Conservation (phyloP, 2,888 invertebrate genomes). For the Lucinisca nassula region DNA sequence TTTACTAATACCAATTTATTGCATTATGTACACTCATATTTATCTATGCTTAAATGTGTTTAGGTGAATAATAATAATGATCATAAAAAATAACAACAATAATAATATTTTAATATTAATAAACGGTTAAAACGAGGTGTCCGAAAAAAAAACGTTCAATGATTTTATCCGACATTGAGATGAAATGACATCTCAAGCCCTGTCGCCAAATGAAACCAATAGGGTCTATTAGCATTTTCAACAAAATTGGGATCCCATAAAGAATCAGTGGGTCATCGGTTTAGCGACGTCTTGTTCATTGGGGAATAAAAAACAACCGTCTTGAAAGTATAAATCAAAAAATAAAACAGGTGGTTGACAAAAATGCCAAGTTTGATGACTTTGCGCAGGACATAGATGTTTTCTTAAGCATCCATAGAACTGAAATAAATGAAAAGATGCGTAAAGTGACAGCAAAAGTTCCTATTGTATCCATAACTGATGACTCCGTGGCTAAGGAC, state of each 20-base stretch:
- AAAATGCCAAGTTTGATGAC: conserved; percentile 15
- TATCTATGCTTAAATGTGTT: no score
- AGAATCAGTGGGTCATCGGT: conserved; percentile 5
- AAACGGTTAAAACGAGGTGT: no score
- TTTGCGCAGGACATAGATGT: conserved; percentile 14
- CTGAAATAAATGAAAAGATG: conserved; percentile 26
- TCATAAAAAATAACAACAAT: no score
- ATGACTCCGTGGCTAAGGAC: neutral
- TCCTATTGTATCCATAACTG: neutral
- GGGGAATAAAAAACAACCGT: conserved; percentile 2
- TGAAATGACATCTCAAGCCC: no score
- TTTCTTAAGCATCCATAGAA: conserved; percentile 6
- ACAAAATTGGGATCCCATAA: conserved; percentile 19
- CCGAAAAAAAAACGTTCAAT: no score
- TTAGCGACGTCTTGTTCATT: neutral
- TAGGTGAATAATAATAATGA: no score
- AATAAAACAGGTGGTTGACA: conserved; percentile 3
- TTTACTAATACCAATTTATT: no score
- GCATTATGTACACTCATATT: no score
- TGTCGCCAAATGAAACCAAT: no score
- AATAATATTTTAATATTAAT: no score
- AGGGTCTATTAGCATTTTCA: no score
- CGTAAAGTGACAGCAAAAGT: conserved; percentile 6
- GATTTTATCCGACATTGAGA: no score
- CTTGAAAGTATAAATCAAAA: neutral